These are phyloP conservation scores for Hirudinaria manillensis DNA, from an alignment of 2,888 invertebrate species.

Conservation along the genomic window DNA sequence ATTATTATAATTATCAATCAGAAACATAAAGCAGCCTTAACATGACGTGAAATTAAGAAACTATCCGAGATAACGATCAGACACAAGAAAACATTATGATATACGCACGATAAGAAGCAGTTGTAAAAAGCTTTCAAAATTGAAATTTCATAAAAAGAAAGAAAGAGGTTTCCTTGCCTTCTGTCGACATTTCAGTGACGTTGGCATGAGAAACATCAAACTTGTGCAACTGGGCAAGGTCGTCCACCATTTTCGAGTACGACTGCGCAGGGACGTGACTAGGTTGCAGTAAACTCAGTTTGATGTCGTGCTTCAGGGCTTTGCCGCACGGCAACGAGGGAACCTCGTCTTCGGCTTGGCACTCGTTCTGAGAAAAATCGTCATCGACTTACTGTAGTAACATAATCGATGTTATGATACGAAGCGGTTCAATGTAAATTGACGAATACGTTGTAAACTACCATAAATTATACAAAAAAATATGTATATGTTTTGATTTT, in stretches of 20 bases:
- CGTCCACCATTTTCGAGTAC: conserved; percentile 15
- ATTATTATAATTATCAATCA: too few species aligned
- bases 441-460: too few species aligned
- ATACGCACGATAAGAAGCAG: too few species aligned
- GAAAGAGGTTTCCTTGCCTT: background rate
- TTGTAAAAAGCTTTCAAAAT: too few species aligned
- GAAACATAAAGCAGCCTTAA: too few species aligned
- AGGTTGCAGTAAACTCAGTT: conserved; percentile 18
- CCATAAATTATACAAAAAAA: too few species aligned
- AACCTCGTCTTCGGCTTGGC: background rate
- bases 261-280: conserved; percentile 9
- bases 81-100: too few species aligned
- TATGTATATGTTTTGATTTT: too few species aligned
- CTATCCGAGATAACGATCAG: too few species aligned
- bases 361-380: background rate
- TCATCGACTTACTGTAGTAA: background rate
- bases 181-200: background rate
- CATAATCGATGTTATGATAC: background rate
- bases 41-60: too few species aligned
- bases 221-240: conserved; percentile 13
- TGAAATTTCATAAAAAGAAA: too few species aligned
- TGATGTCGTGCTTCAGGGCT: conserved; percentile 17
- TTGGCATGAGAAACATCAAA: conserved; percentile 17
- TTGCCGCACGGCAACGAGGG: background rate
- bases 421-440: background rate